phyloP scores from a whole-genome alignment of 2,797 vertebrate species.

The Lithobates pipiens region DNA sequence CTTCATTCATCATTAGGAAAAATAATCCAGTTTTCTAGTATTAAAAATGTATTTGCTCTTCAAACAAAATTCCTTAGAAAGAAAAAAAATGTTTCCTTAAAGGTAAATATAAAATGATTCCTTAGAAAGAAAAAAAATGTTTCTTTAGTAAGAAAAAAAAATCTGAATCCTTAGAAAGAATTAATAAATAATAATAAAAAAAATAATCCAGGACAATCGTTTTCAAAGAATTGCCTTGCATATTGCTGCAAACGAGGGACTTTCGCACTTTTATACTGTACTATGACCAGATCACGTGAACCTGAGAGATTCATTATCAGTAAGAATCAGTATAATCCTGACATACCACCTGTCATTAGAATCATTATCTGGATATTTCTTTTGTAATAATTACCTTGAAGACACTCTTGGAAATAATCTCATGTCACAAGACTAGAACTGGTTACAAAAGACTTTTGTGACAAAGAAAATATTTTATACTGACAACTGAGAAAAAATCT shows the following conservation, averaged over 20 bases:
- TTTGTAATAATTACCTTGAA: conserved; percentile 48
- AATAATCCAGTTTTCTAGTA: not conserved
- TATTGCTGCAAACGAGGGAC: not conserved
- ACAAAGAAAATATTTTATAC: no score
- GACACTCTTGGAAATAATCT: conserved; percentile 9
- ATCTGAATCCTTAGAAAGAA: no score
- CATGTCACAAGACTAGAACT: not conserved
- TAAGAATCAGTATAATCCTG: conserved; percentile 41
- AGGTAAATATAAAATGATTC: no score
- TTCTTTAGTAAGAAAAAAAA: no score
- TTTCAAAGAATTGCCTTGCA: not conserved
- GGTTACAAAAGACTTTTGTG: no score
- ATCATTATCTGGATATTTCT: conserved; percentile 50
- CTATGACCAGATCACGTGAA: conserved; percentile 21
- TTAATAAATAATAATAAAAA: not conserved
- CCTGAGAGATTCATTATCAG: conserved; percentile 48
- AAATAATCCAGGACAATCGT: not conserved
- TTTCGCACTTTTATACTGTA: conserved; percentile 40
- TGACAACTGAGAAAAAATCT: not conserved
- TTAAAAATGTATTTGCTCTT: not conserved
- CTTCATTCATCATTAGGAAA: not conserved
- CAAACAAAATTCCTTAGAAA: not conserved
- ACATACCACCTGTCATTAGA: conserved; percentile 47
- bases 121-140: no score
- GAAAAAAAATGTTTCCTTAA: not conserved